Percentiles rank a stretch among this genome's conserved stretches.
These are phyloP conservation scores for Bombus superbus DNA, from an alignment of 1,140 invertebrate species.

Conservation along the genomic window DNA sequence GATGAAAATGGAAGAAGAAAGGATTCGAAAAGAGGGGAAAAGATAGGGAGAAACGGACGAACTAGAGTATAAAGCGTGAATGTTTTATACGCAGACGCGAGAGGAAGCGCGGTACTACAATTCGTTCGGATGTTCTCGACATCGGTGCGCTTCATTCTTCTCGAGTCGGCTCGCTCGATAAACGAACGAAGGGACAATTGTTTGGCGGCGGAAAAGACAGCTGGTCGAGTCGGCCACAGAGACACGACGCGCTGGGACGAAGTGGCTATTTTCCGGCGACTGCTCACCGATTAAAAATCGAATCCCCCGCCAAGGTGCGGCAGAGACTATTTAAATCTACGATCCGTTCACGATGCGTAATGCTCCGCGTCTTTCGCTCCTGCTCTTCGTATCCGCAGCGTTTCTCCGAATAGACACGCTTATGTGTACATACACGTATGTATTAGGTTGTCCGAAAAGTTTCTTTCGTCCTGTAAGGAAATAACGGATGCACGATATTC, in stretches of 20 bases:
- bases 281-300: conserved; percentile 83
- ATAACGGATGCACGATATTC: no score
- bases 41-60: not conserved
- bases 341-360: conserved; percentile 16
- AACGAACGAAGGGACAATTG: conserved; percentile 47
- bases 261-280: conserved; percentile 83
- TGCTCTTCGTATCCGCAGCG: no score
- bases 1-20: not conserved
- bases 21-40: not conserved
- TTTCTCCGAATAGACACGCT: not conserved
- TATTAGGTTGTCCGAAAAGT: no score
- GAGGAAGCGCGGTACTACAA: not conserved
- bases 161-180: conserved; percentile 28
- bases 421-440: no score
- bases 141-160: conserved; percentile 19
- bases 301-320: conserved; percentile 67
- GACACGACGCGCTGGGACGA: conserved; percentile 73
- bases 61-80: not conserved
- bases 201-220: conserved; percentile 51
- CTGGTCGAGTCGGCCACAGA: conserved; percentile 74
- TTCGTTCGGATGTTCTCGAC: conserved; percentile 22
- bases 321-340: conserved; percentile 61
- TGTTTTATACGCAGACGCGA: not conserved
- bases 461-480: no score
- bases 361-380: not conserved